phyloP scores from a whole-genome alignment of 2,797 vertebrate genomes.

The Accipiter superciliosus region DNA sequence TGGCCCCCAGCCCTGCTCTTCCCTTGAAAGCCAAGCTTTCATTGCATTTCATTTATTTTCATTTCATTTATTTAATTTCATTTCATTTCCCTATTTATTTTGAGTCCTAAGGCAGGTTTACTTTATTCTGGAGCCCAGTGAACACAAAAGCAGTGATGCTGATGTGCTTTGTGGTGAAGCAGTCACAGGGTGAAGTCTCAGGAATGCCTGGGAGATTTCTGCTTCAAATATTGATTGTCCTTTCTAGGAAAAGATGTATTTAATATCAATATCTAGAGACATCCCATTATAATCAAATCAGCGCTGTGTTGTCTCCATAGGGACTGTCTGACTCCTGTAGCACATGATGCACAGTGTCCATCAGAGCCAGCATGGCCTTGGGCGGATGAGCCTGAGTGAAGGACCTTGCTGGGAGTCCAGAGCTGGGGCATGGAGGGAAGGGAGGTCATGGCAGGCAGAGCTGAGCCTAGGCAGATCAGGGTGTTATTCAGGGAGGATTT shows the following conservation, averaged over 20 bases:
- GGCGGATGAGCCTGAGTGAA: accelerated
- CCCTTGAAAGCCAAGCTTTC: not conserved
- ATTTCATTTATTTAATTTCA: not conserved
- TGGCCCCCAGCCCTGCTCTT: not conserved
- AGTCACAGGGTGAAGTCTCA: not conserved
- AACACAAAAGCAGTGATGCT: not conserved
- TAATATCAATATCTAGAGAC: not conserved
- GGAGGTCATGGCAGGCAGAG: not conserved
- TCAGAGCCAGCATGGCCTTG: not conserved
- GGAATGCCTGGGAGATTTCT: not conserved
- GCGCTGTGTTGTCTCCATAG: not conserved
- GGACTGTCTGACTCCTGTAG: not conserved
- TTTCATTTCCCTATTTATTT: not conserved
- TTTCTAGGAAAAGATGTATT: not conserved
- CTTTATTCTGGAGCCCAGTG: not conserved
- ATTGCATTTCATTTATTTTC: not conserved
- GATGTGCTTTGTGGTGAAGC: not conserved
- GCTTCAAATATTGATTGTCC: not conserved
- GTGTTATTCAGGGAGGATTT: not conserved
- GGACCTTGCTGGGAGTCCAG: not conserved
- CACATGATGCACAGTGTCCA: accelerated
- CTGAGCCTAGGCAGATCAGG: not conserved
- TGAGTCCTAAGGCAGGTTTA: not conserved
- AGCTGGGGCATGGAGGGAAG: not conserved
- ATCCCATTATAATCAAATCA: not conserved